Evolutionary conservation across 2,888 invertebrate species (phyloP).

Genomic region (Bugula neritina): DNA sequence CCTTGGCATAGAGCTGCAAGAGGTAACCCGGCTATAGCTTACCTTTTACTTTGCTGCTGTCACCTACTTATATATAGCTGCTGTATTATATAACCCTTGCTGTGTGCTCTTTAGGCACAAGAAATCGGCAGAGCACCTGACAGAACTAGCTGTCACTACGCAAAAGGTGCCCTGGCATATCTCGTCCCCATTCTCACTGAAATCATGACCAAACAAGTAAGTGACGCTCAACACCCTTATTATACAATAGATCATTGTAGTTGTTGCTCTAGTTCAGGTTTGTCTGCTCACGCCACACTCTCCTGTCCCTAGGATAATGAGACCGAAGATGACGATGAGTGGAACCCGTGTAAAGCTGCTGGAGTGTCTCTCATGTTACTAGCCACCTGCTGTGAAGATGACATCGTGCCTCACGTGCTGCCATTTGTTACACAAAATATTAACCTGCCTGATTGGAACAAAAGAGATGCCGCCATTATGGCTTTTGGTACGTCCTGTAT

Average conservation of each 20-base stretch:
- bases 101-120: constrained; percentile 63
- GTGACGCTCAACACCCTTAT: constrained; percentile 15
- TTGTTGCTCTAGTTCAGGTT: too few relatives aligned
- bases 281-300: too few relatives aligned
- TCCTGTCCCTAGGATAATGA: constrained; percentile 61
- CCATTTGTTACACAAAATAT: constrained; percentile 95
- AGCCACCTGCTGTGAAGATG: constrained; percentile 93
- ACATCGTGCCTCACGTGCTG: constrained; percentile 87
- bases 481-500: constrained; percentile 77
- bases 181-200: constrained; percentile 88
- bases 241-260: too few relatives aligned
- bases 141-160: constrained; percentile 88
- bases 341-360: constrained; percentile 99
- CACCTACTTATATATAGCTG: too few relatives aligned
- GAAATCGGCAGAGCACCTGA: constrained; percentile 91
- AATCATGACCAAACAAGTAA: constrained; percentile 81
- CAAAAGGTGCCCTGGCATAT: constrained; percentile 92
- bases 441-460: constrained; percentile 78
- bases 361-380: constrained; percentile 97
- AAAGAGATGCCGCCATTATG: constrained; percentile 94
- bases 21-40: constrained; percentile 27
- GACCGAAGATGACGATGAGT: constrained; percentile 94
- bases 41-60: neutral
- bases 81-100: too few relatives aligned
- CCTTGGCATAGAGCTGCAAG: constrained; percentile 59